Evolutionary conservation across 2,113 vertebrate genomes (phyloP), one percentile per base, ranked within the genome.

Genomic region (Muntiacus muntjak): DNA sequence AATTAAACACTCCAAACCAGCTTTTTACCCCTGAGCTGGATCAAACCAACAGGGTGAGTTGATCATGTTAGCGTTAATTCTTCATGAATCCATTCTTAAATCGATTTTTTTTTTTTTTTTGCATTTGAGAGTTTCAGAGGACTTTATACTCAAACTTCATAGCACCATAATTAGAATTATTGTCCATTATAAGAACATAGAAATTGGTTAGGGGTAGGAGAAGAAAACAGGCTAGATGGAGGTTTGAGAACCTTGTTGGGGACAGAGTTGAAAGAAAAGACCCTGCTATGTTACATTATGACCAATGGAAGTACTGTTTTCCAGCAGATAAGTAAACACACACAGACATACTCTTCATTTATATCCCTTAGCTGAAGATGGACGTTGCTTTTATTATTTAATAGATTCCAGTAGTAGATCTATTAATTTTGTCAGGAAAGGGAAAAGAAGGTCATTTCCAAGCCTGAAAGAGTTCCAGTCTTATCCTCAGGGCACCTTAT

Each of bases 401-500:
- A 57, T 62, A 87, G 89, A 10, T 78, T 89, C 28, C 79, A 47
- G 36, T 62, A 30, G 50, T 36, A 88, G 47, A 74, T 88, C 91
- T 62, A 67, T 86, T 94, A 95, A 95, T 97, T 98, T 93, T 87
- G 62, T 88, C 94, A 95, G 55, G 74, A 97, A 97, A 89, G 16
- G 52, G 43, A 58, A 97, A 97, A 98, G 89, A 96, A 98, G 96
- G 95, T 97, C 90, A 97, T 97, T 98, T 97, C 95, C 96, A 96
- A 98, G 97, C 89, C 97, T 98, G 96, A 95, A 94, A 97, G 93
- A 94, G 45, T 62, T 86, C 60, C n/a, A 50, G 84, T 98, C 81
- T 91, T 87, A 55, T 92, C 96, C 89, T 98, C 97, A 96, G 95
- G 97, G 89, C 86, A 98, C 96, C 98, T 96, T 98, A 97, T 97